Conservation (phyloP, 2,797 vertebrate genomes). For the Dryobates pubescens region DNA sequence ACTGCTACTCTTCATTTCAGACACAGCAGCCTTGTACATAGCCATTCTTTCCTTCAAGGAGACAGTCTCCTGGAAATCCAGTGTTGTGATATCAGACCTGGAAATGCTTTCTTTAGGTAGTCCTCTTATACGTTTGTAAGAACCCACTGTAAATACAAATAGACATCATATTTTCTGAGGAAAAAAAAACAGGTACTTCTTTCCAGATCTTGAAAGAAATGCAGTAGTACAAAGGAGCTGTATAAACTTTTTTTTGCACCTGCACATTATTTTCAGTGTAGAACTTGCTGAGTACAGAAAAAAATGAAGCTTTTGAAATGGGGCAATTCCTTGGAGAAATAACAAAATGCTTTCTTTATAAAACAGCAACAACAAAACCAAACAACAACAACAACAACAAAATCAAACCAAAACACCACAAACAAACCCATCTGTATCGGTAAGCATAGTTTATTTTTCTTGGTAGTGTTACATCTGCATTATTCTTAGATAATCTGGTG, state of each 20-base stretch:
- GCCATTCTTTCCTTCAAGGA: conserved; percentile 87
- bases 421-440: not conserved
- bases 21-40: conserved; percentile 89
- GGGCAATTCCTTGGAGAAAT: not conserved
- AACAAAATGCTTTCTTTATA: not conserved
- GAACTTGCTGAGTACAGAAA: not conserved
- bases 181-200: not conserved
- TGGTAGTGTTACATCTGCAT: not conserved
- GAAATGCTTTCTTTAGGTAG: conserved; percentile 74
- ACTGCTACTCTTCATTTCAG: conserved; percentile 77
- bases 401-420: no score
- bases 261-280: not conserved
- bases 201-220: not conserved
- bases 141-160: conserved; percentile 78
- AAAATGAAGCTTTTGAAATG: not conserved
- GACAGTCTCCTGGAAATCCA: conserved; percentile 82
- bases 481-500: not conserved
- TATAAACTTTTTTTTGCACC: not conserved
- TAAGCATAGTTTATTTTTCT: not conserved
- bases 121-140: conserved; percentile 75
- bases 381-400: no score
- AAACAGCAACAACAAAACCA: not conserved
- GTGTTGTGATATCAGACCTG: conserved; percentile 72
- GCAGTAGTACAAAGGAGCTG: not conserved
- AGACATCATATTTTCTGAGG: not conserved